Conservation (phyloP, 2,888 invertebrate genomes). For the Heliconius ismenius region DNA sequence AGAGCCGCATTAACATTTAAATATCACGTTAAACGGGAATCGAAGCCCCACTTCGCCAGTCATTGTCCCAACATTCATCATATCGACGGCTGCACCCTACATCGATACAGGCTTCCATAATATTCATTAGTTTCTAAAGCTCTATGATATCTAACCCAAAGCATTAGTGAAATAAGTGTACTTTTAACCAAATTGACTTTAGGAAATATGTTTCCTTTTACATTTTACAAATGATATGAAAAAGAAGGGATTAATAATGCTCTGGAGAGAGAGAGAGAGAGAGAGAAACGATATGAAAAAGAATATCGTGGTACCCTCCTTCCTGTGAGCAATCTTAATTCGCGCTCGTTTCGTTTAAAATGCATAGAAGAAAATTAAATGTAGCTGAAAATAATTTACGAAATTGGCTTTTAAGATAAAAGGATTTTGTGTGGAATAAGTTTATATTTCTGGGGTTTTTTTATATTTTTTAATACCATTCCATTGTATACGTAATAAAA, state of each 20-base stretch:
- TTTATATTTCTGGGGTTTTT: not conserved
- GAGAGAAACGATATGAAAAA: slow-evolving; percentile 19
- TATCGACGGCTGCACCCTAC: slow-evolving; percentile 73
- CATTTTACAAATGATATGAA: slow-evolving; percentile 29
- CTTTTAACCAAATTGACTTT: slow-evolving; percentile 43
- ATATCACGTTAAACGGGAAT: slow-evolving; percentile 67
- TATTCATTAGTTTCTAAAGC: slow-evolving; percentile 78
- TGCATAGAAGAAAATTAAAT: not conserved
- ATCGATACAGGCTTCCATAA: slow-evolving; percentile 66
- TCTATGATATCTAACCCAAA: slow-evolving; percentile 58
- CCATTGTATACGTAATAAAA: no score
- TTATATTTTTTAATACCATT: not conserved
- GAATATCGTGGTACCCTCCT: slow-evolving; percentile 10
- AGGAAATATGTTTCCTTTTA: slow-evolving; percentile 27
- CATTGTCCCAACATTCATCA: slow-evolving; percentile 75
- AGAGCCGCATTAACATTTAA: slow-evolving; percentile 48
- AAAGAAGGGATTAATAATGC: not conserved
- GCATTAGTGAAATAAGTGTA: slow-evolving; percentile 42
- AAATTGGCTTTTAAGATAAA: slow-evolving; percentile 2
- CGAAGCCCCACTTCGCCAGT: slow-evolving; percentile 66
- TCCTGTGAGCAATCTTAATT: not conserved
- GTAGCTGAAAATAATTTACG: not conserved
- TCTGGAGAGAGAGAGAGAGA: no score
- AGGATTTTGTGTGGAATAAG: not conserved
- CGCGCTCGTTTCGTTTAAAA: not conserved